Conservation (phyloP, 2,888 invertebrate species). For the Villa cingulata region DNA sequence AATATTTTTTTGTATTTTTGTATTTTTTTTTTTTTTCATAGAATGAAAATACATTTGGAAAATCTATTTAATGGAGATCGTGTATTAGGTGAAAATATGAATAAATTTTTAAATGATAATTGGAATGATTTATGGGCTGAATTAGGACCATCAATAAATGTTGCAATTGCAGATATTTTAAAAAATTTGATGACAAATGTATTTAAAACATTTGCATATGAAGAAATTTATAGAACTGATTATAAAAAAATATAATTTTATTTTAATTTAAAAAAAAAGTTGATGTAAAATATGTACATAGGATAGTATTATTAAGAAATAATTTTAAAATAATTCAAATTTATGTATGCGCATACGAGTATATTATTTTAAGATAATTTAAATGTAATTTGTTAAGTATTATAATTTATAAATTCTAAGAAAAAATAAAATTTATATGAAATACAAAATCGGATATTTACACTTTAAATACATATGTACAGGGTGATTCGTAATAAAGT, state of each 20-base stretch:
- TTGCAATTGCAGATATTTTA: slow-evolving; percentile 15
- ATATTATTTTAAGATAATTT: too few relatives aligned
- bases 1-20: not conserved
- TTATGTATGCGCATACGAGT: too few relatives aligned
- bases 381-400: too few relatives aligned
- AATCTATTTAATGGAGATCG: slow-evolving; percentile 22
- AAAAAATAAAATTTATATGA: too few relatives aligned
- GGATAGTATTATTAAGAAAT: too few relatives aligned
- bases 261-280: too few relatives aligned
- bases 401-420: too few relatives aligned
- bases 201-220: slow-evolving; percentile 17
- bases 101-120: slow-evolving; percentile 22
- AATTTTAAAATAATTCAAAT: too few relatives aligned
- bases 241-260: not conserved
- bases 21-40: slow-evolving; percentile 3
- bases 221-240: slow-evolving; percentile 19
- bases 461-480: too few relatives aligned
- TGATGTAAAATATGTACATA: too few relatives aligned
- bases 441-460: too few relatives aligned
- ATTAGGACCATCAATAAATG: slow-evolving; percentile 19
- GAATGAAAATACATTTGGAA: slow-evolving; percentile 19
- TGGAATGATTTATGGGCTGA: slow-evolving; percentile 25
- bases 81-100: slow-evolving; percentile 19
- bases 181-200: slow-evolving; percentile 14
- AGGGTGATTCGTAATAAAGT: too few relatives aligned